phyloP scores from a whole-genome alignment of 1,140 invertebrate genomes.

The Drosophila simulans region DNA sequence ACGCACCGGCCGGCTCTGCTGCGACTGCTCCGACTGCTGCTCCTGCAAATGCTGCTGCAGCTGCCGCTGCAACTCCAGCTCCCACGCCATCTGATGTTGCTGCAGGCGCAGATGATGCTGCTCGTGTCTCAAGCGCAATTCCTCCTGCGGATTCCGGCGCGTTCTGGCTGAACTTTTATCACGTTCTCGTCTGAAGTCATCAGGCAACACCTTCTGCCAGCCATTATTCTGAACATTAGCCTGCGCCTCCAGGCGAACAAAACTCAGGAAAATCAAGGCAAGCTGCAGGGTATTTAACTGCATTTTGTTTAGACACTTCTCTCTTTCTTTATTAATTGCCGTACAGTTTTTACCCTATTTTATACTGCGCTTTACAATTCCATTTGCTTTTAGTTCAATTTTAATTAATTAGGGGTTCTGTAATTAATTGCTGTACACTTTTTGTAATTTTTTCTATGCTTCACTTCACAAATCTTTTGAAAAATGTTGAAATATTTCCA shows the following conservation, averaged over 20 bases:
- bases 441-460: slow-evolving; percentile 17
- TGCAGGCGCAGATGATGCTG: slow-evolving; percentile 57
- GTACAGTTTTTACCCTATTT: neutral
- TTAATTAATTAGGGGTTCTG: slow-evolving; percentile 18
- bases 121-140: slow-evolving; percentile 37
- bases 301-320: slow-evolving; percentile 32
- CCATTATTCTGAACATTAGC: slow-evolving; percentile 60
- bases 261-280: slow-evolving; percentile 15
- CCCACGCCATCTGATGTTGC: slow-evolving; percentile 53
- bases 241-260: slow-evolving; percentile 24
- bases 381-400: slow-evolving; percentile 1
- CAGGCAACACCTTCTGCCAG: slow-evolving; percentile 42
- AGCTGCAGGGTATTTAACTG: slow-evolving; percentile 9
- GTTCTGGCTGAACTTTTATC: slow-evolving; percentile 51
- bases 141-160: slow-evolving; percentile 33
- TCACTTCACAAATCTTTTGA: slow-evolving; percentile 10
- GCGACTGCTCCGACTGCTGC: slow-evolving; percentile 9
- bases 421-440: slow-evolving; percentile 17
- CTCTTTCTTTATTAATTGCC: slow-evolving; percentile 19
- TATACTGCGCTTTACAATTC: neutral
- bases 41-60: slow-evolving; percentile 28
- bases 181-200: slow-evolving; percentile 52
- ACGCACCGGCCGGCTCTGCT: slow-evolving; percentile 17
- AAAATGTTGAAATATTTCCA: slow-evolving; percentile 27
- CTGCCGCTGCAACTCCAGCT: slow-evolving; percentile 28